Base-by-base conservation (phyloP, 2,888 invertebrate species). In the Pycnomerus fuliginosus region DNA sequence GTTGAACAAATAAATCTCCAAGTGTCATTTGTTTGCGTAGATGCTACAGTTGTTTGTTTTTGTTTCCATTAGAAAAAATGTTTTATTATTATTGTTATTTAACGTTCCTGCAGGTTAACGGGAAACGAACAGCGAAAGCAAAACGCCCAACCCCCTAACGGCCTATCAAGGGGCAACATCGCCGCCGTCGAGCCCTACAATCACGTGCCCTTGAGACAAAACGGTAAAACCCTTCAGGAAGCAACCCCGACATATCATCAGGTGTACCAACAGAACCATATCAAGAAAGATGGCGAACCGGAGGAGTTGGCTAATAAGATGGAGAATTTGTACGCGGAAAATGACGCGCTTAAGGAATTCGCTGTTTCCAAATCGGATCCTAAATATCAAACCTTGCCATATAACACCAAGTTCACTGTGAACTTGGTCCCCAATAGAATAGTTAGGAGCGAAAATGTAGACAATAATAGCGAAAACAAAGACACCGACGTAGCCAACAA, bases 341-440 rank as follows among this genome's bases (percentile, higher is more conserved):
- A 40, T 14, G 80, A 81, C 60, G 76, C 76, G 53, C 72, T 80
- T 12, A 79, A 82, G 40, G 83, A 87, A 63, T 87, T 89, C 65
- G 81, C 82, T 46, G 82, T 87, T 15, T 88, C 85, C 63, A 91
- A 91, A 70, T 86, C 85, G 40, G 91, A 93, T 71, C 90, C 87
- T 25, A 95, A 90, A 74, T 93, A 90, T 76, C 92, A 93, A 76
- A 91, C 91, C 16, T 76, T 93, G 72, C 92, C 93, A 58, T 89
- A 90, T 74, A 93, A 85, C 68, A 90, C 87, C 22, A 93, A 90
- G 73, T 89, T 90, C 69, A 83, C 85, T 10, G 74, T 83, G 12
- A 76, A 82, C 71, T 74, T 78, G 43, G 68, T 77, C 50, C 62
- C 73, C 3, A 65, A 61, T 67, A 42, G 70, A 64, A 50, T 56